Conservation (phyloP, 2,113 vertebrate species). For the Piaya cayana region DNA sequence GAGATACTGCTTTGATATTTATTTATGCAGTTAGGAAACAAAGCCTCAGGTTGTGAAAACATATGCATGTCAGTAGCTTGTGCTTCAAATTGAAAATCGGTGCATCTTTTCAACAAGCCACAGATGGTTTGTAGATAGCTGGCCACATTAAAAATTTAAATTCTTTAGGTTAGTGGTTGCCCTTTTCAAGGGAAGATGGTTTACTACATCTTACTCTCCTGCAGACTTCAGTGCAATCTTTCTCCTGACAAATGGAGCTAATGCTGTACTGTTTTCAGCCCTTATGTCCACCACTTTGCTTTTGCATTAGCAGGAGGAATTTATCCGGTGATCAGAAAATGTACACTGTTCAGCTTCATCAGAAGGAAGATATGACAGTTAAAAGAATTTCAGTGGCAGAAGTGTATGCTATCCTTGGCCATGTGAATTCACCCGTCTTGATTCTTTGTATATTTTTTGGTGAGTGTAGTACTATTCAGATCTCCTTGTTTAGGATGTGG, state of each 20-base stretch:
- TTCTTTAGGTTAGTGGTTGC: background rate
- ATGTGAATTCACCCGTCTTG: background rate
- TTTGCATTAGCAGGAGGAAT: background rate
- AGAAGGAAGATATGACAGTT: background rate
- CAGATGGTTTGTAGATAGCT: background rate
- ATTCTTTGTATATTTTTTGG: background rate
- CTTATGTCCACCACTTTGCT: background rate
- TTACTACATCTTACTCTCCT: background rate
- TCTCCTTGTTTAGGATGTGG: background rate
- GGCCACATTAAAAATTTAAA: background rate
- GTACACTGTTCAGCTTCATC: background rate
- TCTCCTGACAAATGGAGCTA: background rate
- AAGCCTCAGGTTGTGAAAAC: background rate
- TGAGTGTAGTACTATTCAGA: background rate
- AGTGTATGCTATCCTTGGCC: background rate
- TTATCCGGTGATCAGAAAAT: background rate
- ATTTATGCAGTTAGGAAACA: background rate
- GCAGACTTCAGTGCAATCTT: background rate
- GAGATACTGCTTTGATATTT: background rate
- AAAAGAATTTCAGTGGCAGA: background rate
- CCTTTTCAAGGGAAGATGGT: background rate
- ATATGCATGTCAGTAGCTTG: background rate
- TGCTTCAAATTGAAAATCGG: background rate
- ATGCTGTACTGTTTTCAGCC: background rate
- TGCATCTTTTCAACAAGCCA: background rate